Evolutionary conservation across 2,888 invertebrate species (phyloP).

Genomic region (Megaustenia siamemsis): DNA sequence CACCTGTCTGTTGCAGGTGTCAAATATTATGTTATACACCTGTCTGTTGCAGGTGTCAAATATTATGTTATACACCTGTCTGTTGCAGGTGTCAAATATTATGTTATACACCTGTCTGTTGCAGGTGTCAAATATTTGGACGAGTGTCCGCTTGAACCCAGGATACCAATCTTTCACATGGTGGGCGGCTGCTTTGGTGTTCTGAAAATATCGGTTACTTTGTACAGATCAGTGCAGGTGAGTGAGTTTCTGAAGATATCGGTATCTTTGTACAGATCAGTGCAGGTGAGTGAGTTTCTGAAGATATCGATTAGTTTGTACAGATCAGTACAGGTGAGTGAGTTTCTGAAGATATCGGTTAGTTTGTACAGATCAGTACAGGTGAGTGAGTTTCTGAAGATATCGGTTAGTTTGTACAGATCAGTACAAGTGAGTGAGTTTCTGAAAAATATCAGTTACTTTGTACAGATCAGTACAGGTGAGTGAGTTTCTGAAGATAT

Average conservation of each 20-base stretch:
- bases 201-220: slow-evolving; percentile 83
- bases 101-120: slow-evolving; percentile 53
- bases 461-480: too few relatives aligned
- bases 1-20: too few relatives aligned
- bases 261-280: too few relatives aligned
- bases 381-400: slow-evolving; percentile 81
- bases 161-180: slow-evolving; percentile 90
- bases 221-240: slow-evolving; percentile 84
- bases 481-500: slow-evolving; percentile 85
- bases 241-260: not conserved
- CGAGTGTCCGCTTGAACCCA: slow-evolving; percentile 89
- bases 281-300: slow-evolving; percentile 86
- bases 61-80: too few relatives aligned
- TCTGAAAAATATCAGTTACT: too few relatives aligned
- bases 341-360: slow-evolving; percentile 82
- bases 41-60: too few relatives aligned
- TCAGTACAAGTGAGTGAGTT: slow-evolving; percentile 81
- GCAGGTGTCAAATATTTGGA: slow-evolving; percentile 89
- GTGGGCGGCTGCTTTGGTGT: slow-evolving; percentile 89
- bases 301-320: slow-evolving; percentile 84
- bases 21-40: too few relatives aligned
- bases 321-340: slow-evolving; percentile 82
- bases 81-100: too few relatives aligned
- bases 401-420: slow-evolving; percentile 83
- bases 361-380: slow-evolving; percentile 85